These are phyloP conservation scores for Imbricaverruca yamaguchii DNA, from an alignment of 2,888 invertebrate species.

Conservation along the genomic window DNA sequence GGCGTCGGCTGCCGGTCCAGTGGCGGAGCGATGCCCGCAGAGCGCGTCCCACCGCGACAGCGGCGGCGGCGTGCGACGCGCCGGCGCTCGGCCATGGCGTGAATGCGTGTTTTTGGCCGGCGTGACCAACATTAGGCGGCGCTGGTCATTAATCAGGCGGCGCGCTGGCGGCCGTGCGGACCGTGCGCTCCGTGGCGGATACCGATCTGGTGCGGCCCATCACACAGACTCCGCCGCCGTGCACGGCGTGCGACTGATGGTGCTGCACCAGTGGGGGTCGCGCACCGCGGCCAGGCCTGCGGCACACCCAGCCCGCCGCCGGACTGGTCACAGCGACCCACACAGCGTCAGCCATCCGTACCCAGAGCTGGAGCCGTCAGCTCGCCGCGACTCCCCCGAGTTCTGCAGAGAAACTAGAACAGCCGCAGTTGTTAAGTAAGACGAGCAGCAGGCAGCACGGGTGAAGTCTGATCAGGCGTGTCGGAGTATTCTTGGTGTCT, in stretches of 20 bases:
- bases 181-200: not conserved
- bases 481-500: no score
- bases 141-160: not conserved
- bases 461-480: no score
- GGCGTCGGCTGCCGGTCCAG: not conserved
- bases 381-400: no score
- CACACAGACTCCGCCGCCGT: not conserved
- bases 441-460: no score
- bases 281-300: no score
- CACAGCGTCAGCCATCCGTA: no score
- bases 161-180: not conserved
- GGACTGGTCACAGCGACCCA: no score
- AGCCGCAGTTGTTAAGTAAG: no score
- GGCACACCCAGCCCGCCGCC: no score
- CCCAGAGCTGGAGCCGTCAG: no score
- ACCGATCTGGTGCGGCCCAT: not conserved
- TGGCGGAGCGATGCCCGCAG: not conserved
- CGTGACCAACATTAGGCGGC: not conserved
- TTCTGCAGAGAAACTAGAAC: no score
- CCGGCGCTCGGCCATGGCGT: not conserved
- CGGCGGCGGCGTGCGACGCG: not conserved
- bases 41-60: not conserved
- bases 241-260: not conserved
- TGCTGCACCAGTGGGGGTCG: no score
- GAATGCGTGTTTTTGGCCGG: slow-evolving; percentile 3